Conservation (phyloP, 2,113 vertebrate species). For the Tor tambroides region DNA sequence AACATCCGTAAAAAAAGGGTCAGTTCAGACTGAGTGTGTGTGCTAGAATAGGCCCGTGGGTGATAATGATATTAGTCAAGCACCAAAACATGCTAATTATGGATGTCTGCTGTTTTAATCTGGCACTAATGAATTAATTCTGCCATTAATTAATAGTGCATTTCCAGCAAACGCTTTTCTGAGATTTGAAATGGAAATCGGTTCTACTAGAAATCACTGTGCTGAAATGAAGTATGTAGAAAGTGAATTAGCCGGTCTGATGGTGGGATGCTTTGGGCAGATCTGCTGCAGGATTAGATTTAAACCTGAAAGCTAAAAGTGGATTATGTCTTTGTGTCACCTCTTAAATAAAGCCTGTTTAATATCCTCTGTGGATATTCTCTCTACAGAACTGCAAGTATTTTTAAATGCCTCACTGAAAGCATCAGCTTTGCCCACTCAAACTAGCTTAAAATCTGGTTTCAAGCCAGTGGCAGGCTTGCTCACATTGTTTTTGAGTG, state of each 20-base stretch:
- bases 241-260: background rate
- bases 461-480: background rate
- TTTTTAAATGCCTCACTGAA: background rate
- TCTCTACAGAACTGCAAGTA: background rate
- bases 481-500: background rate
- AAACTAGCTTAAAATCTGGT: background rate
- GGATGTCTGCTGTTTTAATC: background rate
- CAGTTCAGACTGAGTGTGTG: background rate
- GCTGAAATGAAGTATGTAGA: background rate
- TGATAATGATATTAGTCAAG: slow-evolving; percentile 34
- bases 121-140: slow-evolving; percentile 28
- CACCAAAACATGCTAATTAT: slow-evolving; percentile 9
- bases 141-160: background rate
- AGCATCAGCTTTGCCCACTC: background rate
- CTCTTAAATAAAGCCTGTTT: slow-evolving; percentile 18
- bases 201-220: slow-evolving; percentile 25
- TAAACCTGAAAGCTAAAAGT: slow-evolving; percentile 19
- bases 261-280: background rate
- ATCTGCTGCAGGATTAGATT: slow-evolving; percentile 1
- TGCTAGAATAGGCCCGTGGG: background rate
- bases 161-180: background rate
- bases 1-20: background rate
- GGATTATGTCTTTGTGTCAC: slow-evolving; percentile 11
- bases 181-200: slow-evolving; percentile 4
- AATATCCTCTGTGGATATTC: background rate